These are phyloP conservation scores for Drosophila kepulauana DNA, from an alignment of 1,140 invertebrate genomes.

Conservation along the genomic window DNA sequence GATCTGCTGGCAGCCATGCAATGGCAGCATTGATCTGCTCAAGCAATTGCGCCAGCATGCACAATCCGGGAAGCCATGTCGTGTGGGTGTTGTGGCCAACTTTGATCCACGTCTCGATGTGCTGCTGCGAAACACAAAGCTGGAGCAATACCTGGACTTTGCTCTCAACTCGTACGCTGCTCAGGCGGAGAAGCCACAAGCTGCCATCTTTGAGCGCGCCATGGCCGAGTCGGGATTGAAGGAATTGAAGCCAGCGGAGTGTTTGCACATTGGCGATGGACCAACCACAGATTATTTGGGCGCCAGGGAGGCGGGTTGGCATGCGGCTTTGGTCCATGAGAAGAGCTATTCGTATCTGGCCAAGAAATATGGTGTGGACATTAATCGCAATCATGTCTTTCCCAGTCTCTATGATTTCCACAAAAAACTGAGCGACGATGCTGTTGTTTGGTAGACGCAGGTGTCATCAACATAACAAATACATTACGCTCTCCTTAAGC, in stretches of 20 bases:
- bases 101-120: slow-evolving; percentile 92
- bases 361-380: slow-evolving; percentile 73
- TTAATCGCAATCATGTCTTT: slow-evolving; percentile 73
- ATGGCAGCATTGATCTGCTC: slow-evolving; percentile 88
- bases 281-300: slow-evolving; percentile 91
- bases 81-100: slow-evolving; percentile 94
- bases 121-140: slow-evolving; percentile 88
- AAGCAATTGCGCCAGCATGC: slow-evolving; percentile 86
- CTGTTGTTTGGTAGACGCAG: slow-evolving; percentile 67
- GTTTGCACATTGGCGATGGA: slow-evolving; percentile 94
- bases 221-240: slow-evolving; percentile 85
- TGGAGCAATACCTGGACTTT: slow-evolving; percentile 92
- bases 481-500: neutral
- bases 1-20: slow-evolving; percentile 89
- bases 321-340: slow-evolving; percentile 88
- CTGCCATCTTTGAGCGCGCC: slow-evolving; percentile 91
- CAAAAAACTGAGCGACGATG: slow-evolving; percentile 71
- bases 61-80: slow-evolving; percentile 76
- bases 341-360: slow-evolving; percentile 69
- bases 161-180: slow-evolving; percentile 91
- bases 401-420: slow-evolving; percentile 83
- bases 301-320: slow-evolving; percentile 91
- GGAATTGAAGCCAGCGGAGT: slow-evolving; percentile 87
- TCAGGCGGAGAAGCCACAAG: slow-evolving; percentile 91
- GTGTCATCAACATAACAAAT: slow-evolving; percentile 7